Evolutionary conservation across 2,888 invertebrate genomes (phyloP), one percentile per base, ranked within the genome.

Genomic region (Ennomos erosarius): DNA sequence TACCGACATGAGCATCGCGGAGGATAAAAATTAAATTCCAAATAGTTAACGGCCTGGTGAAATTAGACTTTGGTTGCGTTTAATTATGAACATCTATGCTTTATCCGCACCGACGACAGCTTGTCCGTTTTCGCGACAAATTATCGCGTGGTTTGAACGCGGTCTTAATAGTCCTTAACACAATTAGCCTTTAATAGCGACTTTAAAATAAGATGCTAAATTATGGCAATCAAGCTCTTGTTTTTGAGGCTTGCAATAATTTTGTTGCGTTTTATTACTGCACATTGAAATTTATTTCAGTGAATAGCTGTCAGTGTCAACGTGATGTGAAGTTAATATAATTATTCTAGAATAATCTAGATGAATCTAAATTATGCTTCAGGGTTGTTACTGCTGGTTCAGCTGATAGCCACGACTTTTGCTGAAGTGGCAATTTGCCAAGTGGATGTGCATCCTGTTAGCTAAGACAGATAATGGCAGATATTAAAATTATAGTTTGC

Each of bases 131-230:
- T 45, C 38, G 47, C 56, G 54, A 40, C 56, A 51, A 59, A 56
- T 53, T 36, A 46, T 45, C 55, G 54, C 55, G n/a, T 55, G 58
- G 62, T 65, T 68, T 62, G 71, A 65, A 69, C 62, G 70, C 65
- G 59, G 68, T 58, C 61, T 71, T 71, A 72, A 73, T 72, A 77
- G 83, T 81, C 82, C 83, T 85, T 83, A 85, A 78, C 82, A 86
- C 85, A 87, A 85, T 88, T 86, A 85, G 71, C 81, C 76, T 75
- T 79, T 81, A 84, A 83, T 80, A 80, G 82, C 73, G 70, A 69
- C 76, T 85, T 26, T 82, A 82, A 87, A 88, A 87, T 87, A 87
- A 87, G 78, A 82, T 74, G 75, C 68, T 85, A 82, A 86, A 87
- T 86, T 81, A 83, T 84, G 74, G 79, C 87, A 79, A 84, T 82